These are phyloP conservation scores for Lymantria monacha DNA, from an alignment of 2,888 invertebrate genomes.

Conservation along the genomic window DNA sequence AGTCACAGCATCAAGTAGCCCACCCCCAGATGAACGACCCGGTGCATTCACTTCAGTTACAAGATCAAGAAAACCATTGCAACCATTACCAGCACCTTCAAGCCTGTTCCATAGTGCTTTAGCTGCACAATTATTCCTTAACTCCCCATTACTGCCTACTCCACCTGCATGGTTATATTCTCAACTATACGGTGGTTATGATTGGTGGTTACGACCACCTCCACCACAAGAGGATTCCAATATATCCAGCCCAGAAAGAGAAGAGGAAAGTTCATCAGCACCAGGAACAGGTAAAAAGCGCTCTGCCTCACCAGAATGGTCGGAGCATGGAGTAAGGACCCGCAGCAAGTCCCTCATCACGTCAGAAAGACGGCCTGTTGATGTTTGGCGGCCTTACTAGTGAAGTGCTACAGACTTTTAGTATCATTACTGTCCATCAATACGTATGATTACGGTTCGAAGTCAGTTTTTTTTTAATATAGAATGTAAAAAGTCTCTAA, in stretches of 20 bases:
- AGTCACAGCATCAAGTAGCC: conserved; percentile 83
- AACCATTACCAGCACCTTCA: conserved; percentile 73
- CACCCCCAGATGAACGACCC: conserved; percentile 78
- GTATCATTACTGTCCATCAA: conserved; percentile 11
- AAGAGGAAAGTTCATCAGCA: conserved; percentile 63
- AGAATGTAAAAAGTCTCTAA: no score
- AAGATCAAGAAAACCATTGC: conserved; percentile 67
- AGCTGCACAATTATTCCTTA: conserved; percentile 88
- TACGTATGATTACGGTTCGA: conserved; percentile 11
- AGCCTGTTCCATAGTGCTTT: conserved; percentile 73
- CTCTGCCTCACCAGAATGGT: conserved; percentile 80
- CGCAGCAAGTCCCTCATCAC: conserved; percentile 71
- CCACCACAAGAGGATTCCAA: conserved; percentile 68
- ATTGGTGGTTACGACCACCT: conserved; percentile 85
- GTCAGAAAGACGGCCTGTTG: conserved; percentile 81
- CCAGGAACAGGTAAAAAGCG: conserved; percentile 74
- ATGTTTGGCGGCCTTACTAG: conserved; percentile 91
- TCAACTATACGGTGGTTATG: conserved; percentile 87
- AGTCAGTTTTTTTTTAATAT: neutral
- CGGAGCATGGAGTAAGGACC: conserved; percentile 67
- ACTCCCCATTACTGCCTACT: conserved; percentile 88
- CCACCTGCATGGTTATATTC: conserved; percentile 91
- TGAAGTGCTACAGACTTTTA: conserved; percentile 11
- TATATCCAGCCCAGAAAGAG: conserved; percentile 69
- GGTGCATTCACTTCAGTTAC: conserved; percentile 80